Evolutionary conservation across 2,888 invertebrate species (phyloP).

Genomic region (Sthenelais limicola): DNA sequence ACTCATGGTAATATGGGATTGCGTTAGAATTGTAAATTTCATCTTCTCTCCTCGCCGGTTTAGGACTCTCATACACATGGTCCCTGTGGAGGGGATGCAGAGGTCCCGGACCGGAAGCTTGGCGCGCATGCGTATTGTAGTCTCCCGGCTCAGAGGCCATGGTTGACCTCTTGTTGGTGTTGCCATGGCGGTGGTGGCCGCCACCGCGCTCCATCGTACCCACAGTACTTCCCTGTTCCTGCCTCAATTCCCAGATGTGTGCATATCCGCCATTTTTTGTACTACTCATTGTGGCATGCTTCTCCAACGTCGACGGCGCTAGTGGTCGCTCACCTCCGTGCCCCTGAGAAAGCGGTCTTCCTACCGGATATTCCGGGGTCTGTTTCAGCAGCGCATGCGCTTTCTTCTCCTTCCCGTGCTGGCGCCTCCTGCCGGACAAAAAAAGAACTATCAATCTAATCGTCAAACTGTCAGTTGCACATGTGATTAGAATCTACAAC

Average conservation of each 20-base stretch:
- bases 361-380: not conserved
- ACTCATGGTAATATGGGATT: conserved; percentile 30
- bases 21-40: conserved; percentile 3
- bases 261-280: conserved; percentile 25
- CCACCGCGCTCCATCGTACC: conserved; percentile 29
- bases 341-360: not conserved
- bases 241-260: conserved; percentile 32
- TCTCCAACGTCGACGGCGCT: conserved; percentile 7
- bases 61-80: conserved; percentile 36
- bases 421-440: conserved; percentile 9
- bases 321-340: not conserved
- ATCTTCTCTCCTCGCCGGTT: conserved; percentile 6
- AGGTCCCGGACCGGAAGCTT: not conserved
- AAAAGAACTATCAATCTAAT: too few relatives aligned
- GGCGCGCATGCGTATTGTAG: not conserved
- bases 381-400: conserved; percentile 10
- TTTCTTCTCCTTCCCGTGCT: conserved; percentile 22
- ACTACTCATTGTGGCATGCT: not conserved
- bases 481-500: too few relatives aligned
- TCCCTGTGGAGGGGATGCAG: conserved; percentile 16
- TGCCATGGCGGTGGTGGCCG: not conserved
- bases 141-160: not conserved
- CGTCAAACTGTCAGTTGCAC: too few relatives aligned
- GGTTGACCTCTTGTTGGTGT: not conserved
- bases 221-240: not conserved